These are phyloP conservation scores for Rhinogobius similis DNA, from an alignment of 2,113 vertebrate species.

Conservation along the genomic window DNA sequence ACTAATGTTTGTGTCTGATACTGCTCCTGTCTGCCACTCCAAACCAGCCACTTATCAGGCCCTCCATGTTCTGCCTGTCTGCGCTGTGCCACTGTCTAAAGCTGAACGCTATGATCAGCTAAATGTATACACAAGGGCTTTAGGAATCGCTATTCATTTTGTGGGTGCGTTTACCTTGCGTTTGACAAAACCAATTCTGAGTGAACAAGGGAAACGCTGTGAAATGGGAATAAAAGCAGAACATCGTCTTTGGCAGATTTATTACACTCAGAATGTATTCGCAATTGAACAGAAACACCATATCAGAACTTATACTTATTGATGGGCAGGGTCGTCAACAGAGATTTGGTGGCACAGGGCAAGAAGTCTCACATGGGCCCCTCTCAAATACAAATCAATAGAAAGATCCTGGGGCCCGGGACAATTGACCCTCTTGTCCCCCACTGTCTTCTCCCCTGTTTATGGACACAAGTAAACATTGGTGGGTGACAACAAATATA, in stretches of 20 bases:
- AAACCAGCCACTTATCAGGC: constrained; percentile 47
- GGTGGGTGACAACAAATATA: no score
- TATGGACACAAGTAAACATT: no score
- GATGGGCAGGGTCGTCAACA: no score
- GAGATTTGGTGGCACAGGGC: no score
- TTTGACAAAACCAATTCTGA: neutral
- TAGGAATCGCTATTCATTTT: constrained; percentile 3
- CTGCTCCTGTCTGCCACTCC: constrained; percentile 55
- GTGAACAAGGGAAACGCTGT: neutral
- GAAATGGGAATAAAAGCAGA: neutral
- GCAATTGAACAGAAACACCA: neutral
- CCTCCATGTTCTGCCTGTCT: constrained; percentile 41
- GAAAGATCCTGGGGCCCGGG: no score
- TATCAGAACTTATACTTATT: no score
- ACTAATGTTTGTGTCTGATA: constrained; percentile 68
- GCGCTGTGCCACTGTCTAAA: constrained; percentile 52
- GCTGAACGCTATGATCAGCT: constrained; percentile 44
- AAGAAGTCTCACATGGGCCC: no score
- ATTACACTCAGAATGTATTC: no score
- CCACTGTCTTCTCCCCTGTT: no score
- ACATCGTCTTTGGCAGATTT: neutral
- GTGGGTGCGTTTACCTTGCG: constrained; percentile 3
- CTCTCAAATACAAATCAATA: no score
- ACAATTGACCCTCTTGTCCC: no score
- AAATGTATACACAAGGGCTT: constrained; percentile 49